phyloP scores from a whole-genome alignment of 2,113 vertebrate species.

The Percopsis transmontana region DNA sequence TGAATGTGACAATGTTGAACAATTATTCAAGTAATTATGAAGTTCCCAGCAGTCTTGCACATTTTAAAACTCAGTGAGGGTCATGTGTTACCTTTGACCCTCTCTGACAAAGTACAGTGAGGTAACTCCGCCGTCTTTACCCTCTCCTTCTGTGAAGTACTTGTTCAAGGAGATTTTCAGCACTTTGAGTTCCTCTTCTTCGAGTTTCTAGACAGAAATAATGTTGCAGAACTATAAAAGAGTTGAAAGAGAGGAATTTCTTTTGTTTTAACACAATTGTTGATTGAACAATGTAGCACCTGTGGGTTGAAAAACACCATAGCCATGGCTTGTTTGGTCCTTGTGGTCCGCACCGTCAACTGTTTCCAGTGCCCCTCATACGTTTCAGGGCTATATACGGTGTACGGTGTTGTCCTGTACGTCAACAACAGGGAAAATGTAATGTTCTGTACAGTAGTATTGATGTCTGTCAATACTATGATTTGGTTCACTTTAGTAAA shows the following conservation, averaged over 20 bases:
- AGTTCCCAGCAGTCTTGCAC: background rate
- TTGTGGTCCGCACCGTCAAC: constrained; percentile 90
- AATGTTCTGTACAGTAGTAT: background rate
- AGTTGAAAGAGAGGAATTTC: background rate
- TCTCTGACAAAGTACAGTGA: constrained; percentile 92
- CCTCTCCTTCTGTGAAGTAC: constrained; percentile 85
- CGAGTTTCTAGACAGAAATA: constrained; percentile 80
- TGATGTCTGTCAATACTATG: background rate
- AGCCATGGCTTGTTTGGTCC: constrained; percentile 87
- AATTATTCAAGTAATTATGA: too few relatives aligned
- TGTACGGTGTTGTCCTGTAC: constrained; percentile 85
- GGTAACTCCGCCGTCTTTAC: constrained; percentile 85
- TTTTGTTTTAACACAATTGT: background rate
- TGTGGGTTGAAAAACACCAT: constrained; percentile 94
- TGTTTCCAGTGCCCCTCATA: constrained; percentile 97
- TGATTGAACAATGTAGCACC: constrained; percentile 68
- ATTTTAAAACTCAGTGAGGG: background rate
- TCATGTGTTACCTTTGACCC: constrained; percentile 85
- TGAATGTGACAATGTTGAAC: background rate
- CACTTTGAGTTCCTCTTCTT: constrained; percentile 75
- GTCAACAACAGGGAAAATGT: background rate
- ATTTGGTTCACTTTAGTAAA: too few relatives aligned
- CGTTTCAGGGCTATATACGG: constrained; percentile 90
- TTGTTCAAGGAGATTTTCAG: constrained; percentile 83
- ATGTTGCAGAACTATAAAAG: background rate